A percentile compares a stretch with the other conserved stretches of the same genome.
Evolutionary conservation across 2,797 vertebrate species (phyloP).

Genomic region (Pelobates cultripes): DNA sequence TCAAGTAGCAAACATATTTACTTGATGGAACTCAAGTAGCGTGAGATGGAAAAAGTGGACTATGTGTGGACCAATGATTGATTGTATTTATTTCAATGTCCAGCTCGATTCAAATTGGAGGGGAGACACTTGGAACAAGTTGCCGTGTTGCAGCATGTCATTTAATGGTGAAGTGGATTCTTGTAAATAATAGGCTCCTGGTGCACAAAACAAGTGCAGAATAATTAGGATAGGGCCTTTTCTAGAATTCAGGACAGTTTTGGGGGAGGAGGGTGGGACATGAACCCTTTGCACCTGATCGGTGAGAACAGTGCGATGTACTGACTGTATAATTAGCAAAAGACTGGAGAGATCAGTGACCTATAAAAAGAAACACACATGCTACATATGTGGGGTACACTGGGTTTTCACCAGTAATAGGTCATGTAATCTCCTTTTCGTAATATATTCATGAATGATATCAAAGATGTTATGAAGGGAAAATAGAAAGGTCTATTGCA

Average conservation of each 20-base stretch:
- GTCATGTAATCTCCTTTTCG: too few species aligned
- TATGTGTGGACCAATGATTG: background rate
- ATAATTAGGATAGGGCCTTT: background rate
- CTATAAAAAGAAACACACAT: too few species aligned
- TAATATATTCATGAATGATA: too few species aligned
- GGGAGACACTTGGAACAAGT: background rate
- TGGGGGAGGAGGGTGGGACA: background rate
- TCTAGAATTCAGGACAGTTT: background rate
- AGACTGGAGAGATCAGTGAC: too few species aligned
- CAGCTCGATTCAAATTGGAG: background rate
- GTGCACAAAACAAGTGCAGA: background rate
- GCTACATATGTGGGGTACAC: too few species aligned
- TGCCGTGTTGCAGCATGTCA: background rate
- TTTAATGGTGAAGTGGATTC: constrained; percentile 12
- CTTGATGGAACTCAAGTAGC: constrained; percentile 61
- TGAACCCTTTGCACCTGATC: background rate
- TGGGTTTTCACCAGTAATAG: too few species aligned
- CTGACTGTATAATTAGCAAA: too few species aligned
- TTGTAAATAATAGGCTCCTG: background rate
- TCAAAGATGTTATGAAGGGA: too few species aligned
- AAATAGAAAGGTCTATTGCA: too few species aligned
- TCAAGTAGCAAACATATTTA: too few species aligned
- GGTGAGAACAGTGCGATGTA: background rate
- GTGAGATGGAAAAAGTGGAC: constrained; percentile 28
- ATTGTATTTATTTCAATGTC: constrained; percentile 8